Conservation (phyloP, 1,140 invertebrate species). For the Leptoteleia sp. region DNA sequence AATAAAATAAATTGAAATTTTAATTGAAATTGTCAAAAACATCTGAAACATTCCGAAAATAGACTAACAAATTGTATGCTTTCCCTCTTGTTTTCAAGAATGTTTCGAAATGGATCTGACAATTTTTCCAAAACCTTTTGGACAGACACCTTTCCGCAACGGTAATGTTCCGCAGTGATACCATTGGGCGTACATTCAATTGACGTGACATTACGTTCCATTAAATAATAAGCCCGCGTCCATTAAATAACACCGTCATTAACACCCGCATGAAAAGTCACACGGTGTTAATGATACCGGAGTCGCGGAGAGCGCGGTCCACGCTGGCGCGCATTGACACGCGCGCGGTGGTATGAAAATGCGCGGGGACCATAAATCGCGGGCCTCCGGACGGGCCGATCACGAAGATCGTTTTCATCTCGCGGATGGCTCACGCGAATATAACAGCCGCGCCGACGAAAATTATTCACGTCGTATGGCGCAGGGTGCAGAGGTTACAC, state of each 20-base stretch:
- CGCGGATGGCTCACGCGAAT: constrained; percentile 26
- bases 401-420: constrained; percentile 41
- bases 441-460: constrained; percentile 41
- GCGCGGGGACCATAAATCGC: constrained; percentile 11
- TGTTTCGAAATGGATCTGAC: too few species aligned
- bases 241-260: constrained; percentile 27
- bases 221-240: constrained; percentile 20
- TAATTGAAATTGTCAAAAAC: too few species aligned
- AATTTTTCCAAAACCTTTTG: too few species aligned
- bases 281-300: constrained; percentile 6
- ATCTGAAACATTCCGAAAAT: too few species aligned
- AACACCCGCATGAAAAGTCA: constrained; percentile 2
- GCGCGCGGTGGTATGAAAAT: constrained; percentile 5
- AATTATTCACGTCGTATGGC: constrained; percentile 42
- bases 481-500: constrained; percentile 37
- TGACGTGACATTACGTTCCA: constrained; percentile 4
- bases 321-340: background rate
- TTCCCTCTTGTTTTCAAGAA: too few species aligned
- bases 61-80: too few species aligned
- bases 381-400: constrained; percentile 8
- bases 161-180: too few species aligned
- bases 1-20: too few species aligned
- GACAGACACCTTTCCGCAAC: too few species aligned
- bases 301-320: background rate
- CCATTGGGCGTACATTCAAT: too few species aligned